phyloP scores from a whole-genome alignment of 2,797 vertebrate genomes.

The Alectoris magna region DNA sequence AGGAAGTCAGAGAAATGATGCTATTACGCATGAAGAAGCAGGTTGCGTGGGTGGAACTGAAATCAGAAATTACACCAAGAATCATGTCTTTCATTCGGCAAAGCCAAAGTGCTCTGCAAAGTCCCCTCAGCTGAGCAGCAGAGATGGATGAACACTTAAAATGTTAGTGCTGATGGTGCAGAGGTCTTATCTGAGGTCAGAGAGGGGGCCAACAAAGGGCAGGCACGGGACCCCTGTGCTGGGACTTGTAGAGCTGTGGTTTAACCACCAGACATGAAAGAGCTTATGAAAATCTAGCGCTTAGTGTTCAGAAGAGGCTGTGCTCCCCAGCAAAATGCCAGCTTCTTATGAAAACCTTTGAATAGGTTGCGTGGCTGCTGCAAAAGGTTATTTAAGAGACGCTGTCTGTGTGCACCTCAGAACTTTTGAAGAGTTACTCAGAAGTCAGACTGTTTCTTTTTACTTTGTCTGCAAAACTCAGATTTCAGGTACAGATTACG shows the following conservation, averaged over 20 bases:
- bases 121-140: neutral
- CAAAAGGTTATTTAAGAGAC: neutral
- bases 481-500: conserved; percentile 48
- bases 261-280: conserved; percentile 63
- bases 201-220: neutral
- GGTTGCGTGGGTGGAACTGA: conserved; percentile 10
- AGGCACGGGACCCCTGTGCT: neutral
- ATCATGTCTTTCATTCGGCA: conserved; percentile 15
- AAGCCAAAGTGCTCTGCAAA: conserved; percentile 2
- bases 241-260: conserved; percentile 47
- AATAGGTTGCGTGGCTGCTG: neutral
- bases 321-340: conserved; percentile 32
- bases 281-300: conserved; percentile 48
- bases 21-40: conserved; percentile 43
- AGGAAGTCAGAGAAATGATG: conserved; percentile 57
- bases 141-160: neutral
- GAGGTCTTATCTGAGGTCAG: conserved; percentile 2
- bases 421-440: neutral
- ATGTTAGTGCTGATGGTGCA: neutral
- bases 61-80: conserved; percentile 46
- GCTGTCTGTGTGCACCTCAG: neutral
- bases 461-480: conserved; percentile 43
- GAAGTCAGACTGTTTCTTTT: conserved; percentile 13
- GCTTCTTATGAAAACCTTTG: conserved; percentile 56
- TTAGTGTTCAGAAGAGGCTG: conserved; percentile 40